A percentile compares a stretch with the other conserved stretches of the same genome.
Conservation (phyloP, 2,888 invertebrate species). For the Drosophila mimetica region DNA sequence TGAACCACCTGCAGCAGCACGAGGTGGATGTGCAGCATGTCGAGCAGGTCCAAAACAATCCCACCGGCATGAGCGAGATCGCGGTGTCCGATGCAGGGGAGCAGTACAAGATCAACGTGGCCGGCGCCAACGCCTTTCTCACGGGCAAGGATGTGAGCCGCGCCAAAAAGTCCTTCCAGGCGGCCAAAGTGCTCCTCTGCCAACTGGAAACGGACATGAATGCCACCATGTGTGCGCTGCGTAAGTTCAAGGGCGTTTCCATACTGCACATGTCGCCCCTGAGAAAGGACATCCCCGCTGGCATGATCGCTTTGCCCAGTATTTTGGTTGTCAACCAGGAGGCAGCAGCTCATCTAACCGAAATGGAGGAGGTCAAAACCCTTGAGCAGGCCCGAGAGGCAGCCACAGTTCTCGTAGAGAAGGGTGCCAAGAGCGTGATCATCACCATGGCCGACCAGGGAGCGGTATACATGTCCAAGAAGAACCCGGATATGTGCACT, state of each 20-base stretch:
- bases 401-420: conserved; percentile 86
- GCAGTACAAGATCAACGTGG: conserved; percentile 95
- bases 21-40: conserved; percentile 87
- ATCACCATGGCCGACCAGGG: conserved; percentile 94
- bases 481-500: conserved; percentile 83
- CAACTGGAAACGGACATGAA: conserved; percentile 93
- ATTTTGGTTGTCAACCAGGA: conserved; percentile 97
- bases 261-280: conserved; percentile 97
- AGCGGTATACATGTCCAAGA: conserved; percentile 87
- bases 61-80: conserved; percentile 96
- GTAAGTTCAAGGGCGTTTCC: conserved; percentile 88
- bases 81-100: conserved; percentile 93
- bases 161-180: conserved; percentile 86
- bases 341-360: conserved; percentile 90
- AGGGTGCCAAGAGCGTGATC: conserved; percentile 91
- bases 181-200: conserved; percentile 88
- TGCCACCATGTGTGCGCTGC: conserved; percentile 89
- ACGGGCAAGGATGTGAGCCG: conserved; percentile 87
- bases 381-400: conserved; percentile 87
- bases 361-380: conserved; percentile 63
- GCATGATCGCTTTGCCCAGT: conserved; percentile 88
- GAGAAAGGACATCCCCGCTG: conserved; percentile 86
- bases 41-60: conserved; percentile 59
- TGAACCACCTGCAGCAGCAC: conserved; percentile 87
- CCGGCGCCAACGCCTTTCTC: conserved; percentile 92